phyloP scores from a whole-genome alignment of 1,140 invertebrate species.

The Calliphora vicina region DNA sequence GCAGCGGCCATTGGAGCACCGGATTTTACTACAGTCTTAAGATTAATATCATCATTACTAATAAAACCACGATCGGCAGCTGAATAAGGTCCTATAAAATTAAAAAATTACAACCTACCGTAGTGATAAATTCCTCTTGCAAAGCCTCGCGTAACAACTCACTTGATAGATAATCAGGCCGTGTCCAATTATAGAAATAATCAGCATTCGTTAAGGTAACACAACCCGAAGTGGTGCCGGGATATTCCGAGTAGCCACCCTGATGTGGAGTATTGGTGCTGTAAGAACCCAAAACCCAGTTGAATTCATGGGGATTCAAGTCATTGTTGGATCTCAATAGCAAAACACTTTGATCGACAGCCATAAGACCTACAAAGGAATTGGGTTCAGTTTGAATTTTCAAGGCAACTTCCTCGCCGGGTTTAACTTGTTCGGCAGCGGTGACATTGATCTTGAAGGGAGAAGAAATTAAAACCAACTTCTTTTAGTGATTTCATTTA shows the following conservation, averaged over 20 bases:
- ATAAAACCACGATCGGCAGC: background rate
- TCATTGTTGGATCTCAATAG: conserved; percentile 66
- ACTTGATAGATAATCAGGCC: conserved; percentile 36
- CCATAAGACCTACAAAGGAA: conserved; percentile 85
- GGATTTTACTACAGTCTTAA: background rate
- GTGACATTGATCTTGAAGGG: conserved; percentile 44
- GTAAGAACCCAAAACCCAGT: conserved; percentile 57
- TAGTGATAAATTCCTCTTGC: background rate
- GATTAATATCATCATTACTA: background rate
- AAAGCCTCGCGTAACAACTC: background rate
- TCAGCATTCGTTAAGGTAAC: conserved; percentile 59
- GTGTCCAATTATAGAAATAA: conserved; percentile 55
- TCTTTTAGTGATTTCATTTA: background rate
- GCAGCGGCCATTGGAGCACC: no score
- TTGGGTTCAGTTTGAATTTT: conserved; percentile 79
- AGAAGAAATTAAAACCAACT: background rate
- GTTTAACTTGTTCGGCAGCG: conserved; percentile 67
- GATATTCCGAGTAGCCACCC: conserved; percentile 56
- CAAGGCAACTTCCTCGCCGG: conserved; percentile 76
- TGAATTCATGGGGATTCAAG: conserved; percentile 52
- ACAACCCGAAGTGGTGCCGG: conserved; percentile 52
- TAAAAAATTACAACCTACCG: background rate
- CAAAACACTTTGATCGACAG: conserved; percentile 85
- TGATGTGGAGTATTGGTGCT: conserved; percentile 54
- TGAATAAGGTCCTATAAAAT: background rate